phyloP scores from a whole-genome alignment of 2,797 vertebrate genomes.

The Platyrinchus mystaceus region DNA sequence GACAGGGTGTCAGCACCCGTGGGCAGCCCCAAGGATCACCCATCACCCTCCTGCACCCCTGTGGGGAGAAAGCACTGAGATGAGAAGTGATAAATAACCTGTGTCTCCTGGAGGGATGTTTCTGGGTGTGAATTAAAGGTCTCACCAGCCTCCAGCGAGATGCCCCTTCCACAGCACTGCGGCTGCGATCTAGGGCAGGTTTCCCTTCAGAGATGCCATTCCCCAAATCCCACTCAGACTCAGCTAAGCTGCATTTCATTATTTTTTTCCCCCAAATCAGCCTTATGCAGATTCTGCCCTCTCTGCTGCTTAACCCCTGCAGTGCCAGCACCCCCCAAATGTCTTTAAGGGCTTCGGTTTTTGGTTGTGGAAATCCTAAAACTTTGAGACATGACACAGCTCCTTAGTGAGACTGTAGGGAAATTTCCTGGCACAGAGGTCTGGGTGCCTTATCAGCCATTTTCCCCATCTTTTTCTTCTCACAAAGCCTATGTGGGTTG shows the following conservation, averaged over 20 bases:
- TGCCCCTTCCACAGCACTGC: background rate
- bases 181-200: background rate
- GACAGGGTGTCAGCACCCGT: background rate
- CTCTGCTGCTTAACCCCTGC: background rate
- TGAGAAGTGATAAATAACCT: background rate
- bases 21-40: background rate
- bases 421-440: background rate
- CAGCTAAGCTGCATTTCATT: background rate
- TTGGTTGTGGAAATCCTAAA: background rate
- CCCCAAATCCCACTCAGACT: background rate
- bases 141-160: background rate
- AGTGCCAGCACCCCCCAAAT: background rate
- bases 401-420: background rate
- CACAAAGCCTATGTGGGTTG: rapidly evolving
- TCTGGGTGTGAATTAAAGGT: background rate
- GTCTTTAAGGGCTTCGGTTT: background rate
- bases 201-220: background rate
- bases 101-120: rapidly evolving
- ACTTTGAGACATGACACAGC: background rate
- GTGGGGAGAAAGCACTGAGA: background rate
- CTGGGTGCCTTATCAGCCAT: background rate
- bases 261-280: background rate
- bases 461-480: background rate
- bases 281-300: background rate
- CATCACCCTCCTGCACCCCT: background rate